Percentiles rank a stretch among this genome's conserved stretches.
These are phyloP conservation scores for Saccostrea echinata DNA, from an alignment of 1,140 invertebrate genomes.

Conservation along the genomic window DNA sequence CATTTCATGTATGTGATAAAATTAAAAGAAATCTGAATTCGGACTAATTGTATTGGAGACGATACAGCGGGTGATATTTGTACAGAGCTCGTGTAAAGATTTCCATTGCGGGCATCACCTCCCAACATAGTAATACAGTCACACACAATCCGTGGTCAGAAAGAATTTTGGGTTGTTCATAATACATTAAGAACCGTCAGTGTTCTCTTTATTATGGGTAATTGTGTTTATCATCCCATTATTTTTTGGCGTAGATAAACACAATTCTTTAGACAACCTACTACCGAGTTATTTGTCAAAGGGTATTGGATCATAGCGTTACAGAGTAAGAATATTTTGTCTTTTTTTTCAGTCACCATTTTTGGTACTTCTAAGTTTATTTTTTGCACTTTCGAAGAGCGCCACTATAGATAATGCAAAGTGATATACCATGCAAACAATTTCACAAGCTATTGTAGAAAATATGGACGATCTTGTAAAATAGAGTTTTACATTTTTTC, in stretches of 20 bases:
- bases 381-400: too few relatives aligned
- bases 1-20: background rate
- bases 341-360: too few relatives aligned
- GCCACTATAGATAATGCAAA: too few relatives aligned
- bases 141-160: background rate
- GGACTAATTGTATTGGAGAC: background rate
- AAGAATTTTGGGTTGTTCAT: background rate
- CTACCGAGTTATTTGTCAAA: background rate
- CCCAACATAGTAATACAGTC: background rate
- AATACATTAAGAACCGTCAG: background rate
- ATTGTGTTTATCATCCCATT: background rate
- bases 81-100: background rate
- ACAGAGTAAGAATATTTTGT: too few relatives aligned
- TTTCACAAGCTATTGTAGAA: too few relatives aligned
- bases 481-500: too few relatives aligned
- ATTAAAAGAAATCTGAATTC: background rate
- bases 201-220: background rate
- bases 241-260: background rate
- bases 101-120: background rate
- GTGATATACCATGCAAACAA: too few relatives aligned
- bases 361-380: too few relatives aligned
- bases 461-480: too few relatives aligned
- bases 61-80: background rate
- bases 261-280: background rate
- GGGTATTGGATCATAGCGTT: too few relatives aligned